Conservation (phyloP, 2,113 vertebrate species). For the Panthera uncia region DNA sequence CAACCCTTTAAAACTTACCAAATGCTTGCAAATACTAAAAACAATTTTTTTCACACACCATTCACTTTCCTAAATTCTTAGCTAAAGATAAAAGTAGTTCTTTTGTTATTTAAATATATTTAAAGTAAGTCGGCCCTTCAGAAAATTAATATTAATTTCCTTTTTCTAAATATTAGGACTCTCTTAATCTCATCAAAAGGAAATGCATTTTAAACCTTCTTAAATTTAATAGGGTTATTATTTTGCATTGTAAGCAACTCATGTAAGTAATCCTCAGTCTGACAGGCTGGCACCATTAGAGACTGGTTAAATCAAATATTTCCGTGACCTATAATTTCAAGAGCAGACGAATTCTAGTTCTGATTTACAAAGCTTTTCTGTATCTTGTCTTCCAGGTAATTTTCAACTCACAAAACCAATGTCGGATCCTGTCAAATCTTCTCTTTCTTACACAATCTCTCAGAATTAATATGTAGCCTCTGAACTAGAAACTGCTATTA, state of each 20-base stretch:
- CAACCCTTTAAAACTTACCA: conserved; percentile 48
- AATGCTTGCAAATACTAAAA: conserved; percentile 74
- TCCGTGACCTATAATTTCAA: conserved; percentile 75
- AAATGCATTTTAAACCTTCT: conserved; percentile 74
- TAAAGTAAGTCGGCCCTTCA: conserved; percentile 69
- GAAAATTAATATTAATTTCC: conserved; percentile 78
- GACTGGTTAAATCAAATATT: conserved; percentile 75
- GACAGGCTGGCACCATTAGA: conserved; percentile 67
- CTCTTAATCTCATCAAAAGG: conserved; percentile 79
- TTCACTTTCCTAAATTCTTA: conserved; percentile 58
- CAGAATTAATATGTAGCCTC: conserved; percentile 72
- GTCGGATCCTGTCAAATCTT: conserved; percentile 65
- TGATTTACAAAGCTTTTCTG: conserved; percentile 76
- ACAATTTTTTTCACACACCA: neutral
- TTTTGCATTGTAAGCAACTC: conserved; percentile 77
- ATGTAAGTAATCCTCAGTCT: conserved; percentile 70
- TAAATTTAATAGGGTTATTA: conserved; percentile 77
- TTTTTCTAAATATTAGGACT: conserved; percentile 79
- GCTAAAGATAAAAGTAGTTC: conserved; percentile 58
- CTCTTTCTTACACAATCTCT: conserved; percentile 60
- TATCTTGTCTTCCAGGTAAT: conserved; percentile 76
- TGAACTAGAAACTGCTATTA: conserved; percentile 63
- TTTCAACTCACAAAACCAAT: conserved; percentile 77
- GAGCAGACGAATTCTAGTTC: conserved; percentile 68
- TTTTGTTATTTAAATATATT: conserved; percentile 72